phyloP scores from a whole-genome alignment of 2,797 vertebrate species.

The Oreochromis grahami region DNA sequence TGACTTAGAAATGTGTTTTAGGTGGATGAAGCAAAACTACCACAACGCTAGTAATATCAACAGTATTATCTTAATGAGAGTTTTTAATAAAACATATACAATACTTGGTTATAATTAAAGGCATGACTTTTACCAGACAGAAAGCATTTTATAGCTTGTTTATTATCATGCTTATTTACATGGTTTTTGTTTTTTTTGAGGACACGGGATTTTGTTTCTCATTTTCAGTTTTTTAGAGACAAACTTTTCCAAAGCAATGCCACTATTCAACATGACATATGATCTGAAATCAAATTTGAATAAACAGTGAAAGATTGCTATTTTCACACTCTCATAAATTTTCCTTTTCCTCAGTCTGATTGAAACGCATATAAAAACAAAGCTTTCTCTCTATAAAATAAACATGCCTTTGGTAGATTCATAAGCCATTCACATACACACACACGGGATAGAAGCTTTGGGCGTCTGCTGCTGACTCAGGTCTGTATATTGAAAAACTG shows the following conservation, averaged over 20 bases:
- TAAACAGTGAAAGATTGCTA: not conserved
- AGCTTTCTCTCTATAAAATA: not conserved
- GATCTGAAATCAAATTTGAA: not conserved
- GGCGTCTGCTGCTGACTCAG: not conserved
- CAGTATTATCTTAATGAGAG: not conserved
- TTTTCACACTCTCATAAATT: not conserved
- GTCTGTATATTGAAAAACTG: conserved; percentile 13
- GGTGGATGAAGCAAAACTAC: not conserved
- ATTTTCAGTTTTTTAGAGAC: not conserved
- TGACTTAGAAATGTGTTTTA: not conserved
- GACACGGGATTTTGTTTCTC: not conserved
- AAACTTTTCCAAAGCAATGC: not conserved
- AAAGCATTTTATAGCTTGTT: not conserved
- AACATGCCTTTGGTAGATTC: not conserved
- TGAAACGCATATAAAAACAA: not conserved
- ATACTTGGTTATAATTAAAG: not conserved
- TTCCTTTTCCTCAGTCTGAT: not conserved
- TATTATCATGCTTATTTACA: not conserved
- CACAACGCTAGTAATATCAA: not conserved
- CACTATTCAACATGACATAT: not conserved
- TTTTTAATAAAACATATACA: not conserved
- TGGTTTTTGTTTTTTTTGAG: not conserved
- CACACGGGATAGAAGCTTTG: not conserved
- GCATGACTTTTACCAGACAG: not conserved
- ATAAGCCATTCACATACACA: not conserved